Base-by-base conservation (phyloP, 2,797 vertebrate genomes). In the Florisuga fusca region DNA sequence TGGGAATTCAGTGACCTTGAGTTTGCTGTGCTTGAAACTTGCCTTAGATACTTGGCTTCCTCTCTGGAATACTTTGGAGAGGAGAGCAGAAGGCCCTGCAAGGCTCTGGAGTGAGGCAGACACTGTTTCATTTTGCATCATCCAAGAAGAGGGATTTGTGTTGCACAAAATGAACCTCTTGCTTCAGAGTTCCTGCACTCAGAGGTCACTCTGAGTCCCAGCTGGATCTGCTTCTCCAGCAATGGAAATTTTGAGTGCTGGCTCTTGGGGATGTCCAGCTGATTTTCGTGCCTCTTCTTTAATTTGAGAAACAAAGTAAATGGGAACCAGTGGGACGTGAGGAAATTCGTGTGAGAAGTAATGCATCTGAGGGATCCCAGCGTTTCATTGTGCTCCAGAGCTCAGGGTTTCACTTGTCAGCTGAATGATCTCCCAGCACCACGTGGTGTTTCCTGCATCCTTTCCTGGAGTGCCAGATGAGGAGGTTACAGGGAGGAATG, bases 1-100 rank as follows among this genome's bases (percentile, higher is more conserved):
- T 97, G 95, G 97, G 97, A 97, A 97, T 96, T 90, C 71, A 26
- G 3, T 96, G 96, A 97, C 97, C 97, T 95, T 58, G 87, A 33
- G 66, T 86, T 93, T 95, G 88, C 90, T 90, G 72, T 59, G 71
- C 90, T 91, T 75, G 64, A 94, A 67, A 48, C 80, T 88, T 71
- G 66, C 72, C 81, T 92, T 63, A 54, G 74, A 78, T 68, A 51
- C 76, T 94, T 95, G 96, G 89, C 95, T 69, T 86, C 51, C 62
- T 54, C 57, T 96, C 93, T 72, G 9, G 25, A 92, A 84, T 67
- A 66, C 94, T 92, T 63, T 51, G 33, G 55, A 95, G 83, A 67
- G 71, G 57, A 71, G 78, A 67, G 77, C 1, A 53, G 67, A 62
- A 66, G 68, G 82, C 50, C 9, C 79, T 75, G 62, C 1, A 27